Evolutionary conservation across 2,113 vertebrate genomes (phyloP).

Genomic region (Aspidoscelis tigris): DNA sequence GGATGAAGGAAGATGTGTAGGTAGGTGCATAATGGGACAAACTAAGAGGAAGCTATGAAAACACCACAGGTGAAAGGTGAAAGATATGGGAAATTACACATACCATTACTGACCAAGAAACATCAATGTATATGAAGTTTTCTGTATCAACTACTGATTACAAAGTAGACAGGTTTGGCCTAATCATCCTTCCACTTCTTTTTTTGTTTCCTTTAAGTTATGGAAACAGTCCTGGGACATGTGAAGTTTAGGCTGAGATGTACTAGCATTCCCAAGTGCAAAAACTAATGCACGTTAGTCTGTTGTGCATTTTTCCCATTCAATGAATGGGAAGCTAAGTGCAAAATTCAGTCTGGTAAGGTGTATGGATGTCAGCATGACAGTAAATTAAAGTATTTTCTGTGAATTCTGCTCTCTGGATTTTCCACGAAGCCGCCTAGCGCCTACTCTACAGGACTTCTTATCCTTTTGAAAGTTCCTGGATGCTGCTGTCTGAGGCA

Average conservation of each 20-base stretch:
- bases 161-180: conserved; percentile 39
- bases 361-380: not conserved
- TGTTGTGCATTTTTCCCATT: too few species aligned
- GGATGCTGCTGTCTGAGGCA: not conserved
- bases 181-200: conserved; percentile 56
- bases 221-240: conserved; percentile 50
- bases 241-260: not conserved
- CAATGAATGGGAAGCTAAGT: too few species aligned
- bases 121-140: not conserved
- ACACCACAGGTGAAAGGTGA: conserved; percentile 15
- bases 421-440: conserved; percentile 7
- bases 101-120: not conserved
- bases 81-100: conserved; percentile 24
- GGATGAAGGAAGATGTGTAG: conserved; percentile 60
- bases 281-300: too few species aligned
- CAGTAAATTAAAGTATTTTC: not conserved
- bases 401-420: not conserved
- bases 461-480: not conserved
- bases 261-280: too few species aligned
- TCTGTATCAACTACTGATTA: conserved; percentile 12
- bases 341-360: not conserved
- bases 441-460: not conserved
- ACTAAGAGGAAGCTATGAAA: conserved; percentile 44
- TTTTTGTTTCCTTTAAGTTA: conserved; percentile 52
- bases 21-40: conserved; percentile 62